These are phyloP conservation scores for Scatophagus argus DNA, from an alignment of 2,113 vertebrate genomes.

Conservation along the genomic window DNA sequence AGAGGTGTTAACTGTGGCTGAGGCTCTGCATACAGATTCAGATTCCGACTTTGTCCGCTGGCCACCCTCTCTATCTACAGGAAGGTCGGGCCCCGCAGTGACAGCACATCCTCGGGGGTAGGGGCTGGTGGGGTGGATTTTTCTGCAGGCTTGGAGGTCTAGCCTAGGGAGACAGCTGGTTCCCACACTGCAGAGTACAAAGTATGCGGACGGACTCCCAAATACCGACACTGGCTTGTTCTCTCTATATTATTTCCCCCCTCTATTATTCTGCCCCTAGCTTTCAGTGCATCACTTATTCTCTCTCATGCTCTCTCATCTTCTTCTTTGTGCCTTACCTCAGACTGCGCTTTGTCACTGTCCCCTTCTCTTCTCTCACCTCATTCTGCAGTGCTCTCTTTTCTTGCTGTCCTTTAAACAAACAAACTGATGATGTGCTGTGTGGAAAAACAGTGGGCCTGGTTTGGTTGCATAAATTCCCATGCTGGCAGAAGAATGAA, in stretches of 20 bases:
- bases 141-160: slow-evolving; percentile 57
- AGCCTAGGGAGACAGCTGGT: slow-evolving; percentile 57
- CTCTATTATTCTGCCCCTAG: not conserved
- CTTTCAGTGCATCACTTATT: not conserved
- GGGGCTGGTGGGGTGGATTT: slow-evolving; percentile 21
- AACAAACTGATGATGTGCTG: not conserved
- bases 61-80: slow-evolving; percentile 41
- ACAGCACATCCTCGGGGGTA: slow-evolving; percentile 48
- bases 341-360: slow-evolving; percentile 9
- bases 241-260: not conserved
- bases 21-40: slow-evolving; percentile 59
- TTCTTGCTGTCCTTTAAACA: slow-evolving; percentile 17
- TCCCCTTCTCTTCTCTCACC: slow-evolving; percentile 7
- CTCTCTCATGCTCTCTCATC: not conserved
- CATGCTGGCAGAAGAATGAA: slow-evolving; percentile 20
- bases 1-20: slow-evolving; percentile 41
- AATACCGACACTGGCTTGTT: slow-evolving; percentile 15
- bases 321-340: not conserved
- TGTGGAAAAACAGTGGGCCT: slow-evolving; percentile 17
- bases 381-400: not conserved
- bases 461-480: slow-evolving; percentile 27
- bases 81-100: slow-evolving; percentile 56
- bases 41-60: slow-evolving; percentile 28
- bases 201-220: slow-evolving; percentile 49
- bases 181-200: slow-evolving; percentile 59